Evolutionary conservation across 1,140 invertebrate genomes (phyloP), one percentile per base, ranked within the genome.

Genomic region (Diachasmimorpha longicaudata): DNA sequence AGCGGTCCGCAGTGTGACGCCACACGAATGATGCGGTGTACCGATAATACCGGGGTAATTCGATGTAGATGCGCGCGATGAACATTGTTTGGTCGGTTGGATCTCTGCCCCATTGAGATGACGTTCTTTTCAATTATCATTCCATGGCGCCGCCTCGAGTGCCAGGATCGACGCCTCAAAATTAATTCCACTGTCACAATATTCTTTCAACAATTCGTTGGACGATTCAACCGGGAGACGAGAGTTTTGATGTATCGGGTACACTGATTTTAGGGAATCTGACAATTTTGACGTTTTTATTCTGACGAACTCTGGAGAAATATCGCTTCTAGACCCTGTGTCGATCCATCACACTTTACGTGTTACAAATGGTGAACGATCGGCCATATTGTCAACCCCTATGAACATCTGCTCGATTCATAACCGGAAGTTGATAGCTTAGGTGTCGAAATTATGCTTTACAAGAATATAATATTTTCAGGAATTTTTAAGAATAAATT

Each of bases 351-450:
- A 83, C 80, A 80, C 55, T 68, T 74, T 67, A 67, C 39, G 48
- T 66, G 31, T 19, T 44, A 72, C 79, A 75, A 76, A 80, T 78
- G 79, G 83, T 79, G 72, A 52, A 52, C 31, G 36, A 46, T 74
- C 77, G 80, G 79, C 42, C 67, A 72, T 87, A 80, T 86, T 85
- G 86, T 87, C 85, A 85, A 68, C 66, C 70, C 70, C n/a, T 67
- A 80, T 79, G 82, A 83, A 84, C 84, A 87, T 87, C 86, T 87
- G 86, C 68, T 70, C 67, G 68, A 76, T 79, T 79, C 75, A 76
- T 68, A 68, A 68, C 48, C 67, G 70, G 25, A 70, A 74, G 67
- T 71, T 39, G 3, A 39, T 13, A n/a, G 66, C 13, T 39, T 39
- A 68, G 31, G 66, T 68, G 66, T 68, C 4, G 19, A 68, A 68